Evolutionary conservation across 2,888 invertebrate species (phyloP), one percentile per base, ranked within the genome.

Genomic region (Cenopis cana): DNA sequence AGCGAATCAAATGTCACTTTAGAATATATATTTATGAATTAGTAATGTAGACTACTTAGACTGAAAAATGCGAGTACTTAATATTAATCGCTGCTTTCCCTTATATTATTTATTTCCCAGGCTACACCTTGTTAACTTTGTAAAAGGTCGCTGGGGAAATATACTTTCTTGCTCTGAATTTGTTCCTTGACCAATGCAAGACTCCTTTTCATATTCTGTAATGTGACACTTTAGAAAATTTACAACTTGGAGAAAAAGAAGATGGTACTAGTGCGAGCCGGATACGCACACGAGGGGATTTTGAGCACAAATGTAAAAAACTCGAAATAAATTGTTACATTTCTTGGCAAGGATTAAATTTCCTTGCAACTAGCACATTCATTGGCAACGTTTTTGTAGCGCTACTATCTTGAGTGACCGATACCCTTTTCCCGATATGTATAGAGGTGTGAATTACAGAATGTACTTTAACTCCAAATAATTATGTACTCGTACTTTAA

Each of bases 91-190:
- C 82, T 81, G 81, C 81, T 85, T 86, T 85, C 82, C 82, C 82
- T 85, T 85, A n/a, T n/a, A n/a, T n/a, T n/a, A 88, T 89, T 89
- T 89, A 91, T 91, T 90, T 90, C 90, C 89, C 90, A 85, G 85
- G 91, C 88, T 87, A 89, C 90, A 90, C 83, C 85, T 91, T 90
- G 91, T 90, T 91, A 90, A 90, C 89, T 90, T 87, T 87, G 86
- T 89, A 90, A 92, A 89, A 86, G 88, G 89, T 83, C 91, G 75
- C 90, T 76, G 68, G 91, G 91, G 91, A 92, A 91, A 92, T 91
- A 91, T 84, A 84, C 85, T 87, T 87, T 85, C 87, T 86, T 87
- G 81, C 82, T 82, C 78, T 82, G 83, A 88, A 87, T 89, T 89
- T 85, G 83, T 87, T 86, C 82, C 85, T 87, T 87, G 87, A 88